Base-by-base conservation (phyloP, 92 coral and sea anemone species). In the Metridium senile region DNA sequence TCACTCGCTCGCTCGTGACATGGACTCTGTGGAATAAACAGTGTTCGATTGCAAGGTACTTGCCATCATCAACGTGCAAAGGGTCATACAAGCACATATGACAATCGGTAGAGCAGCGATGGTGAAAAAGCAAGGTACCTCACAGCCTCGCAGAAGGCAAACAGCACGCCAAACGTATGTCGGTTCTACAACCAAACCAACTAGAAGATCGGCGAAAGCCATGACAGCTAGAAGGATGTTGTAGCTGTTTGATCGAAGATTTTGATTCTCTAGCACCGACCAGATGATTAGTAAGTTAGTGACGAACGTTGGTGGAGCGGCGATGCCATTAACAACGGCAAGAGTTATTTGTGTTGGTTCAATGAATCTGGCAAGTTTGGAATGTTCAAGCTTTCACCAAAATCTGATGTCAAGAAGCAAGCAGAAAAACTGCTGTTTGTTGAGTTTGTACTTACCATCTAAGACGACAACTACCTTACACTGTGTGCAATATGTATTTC, bases 161-260 rank as follows among this genome's bases (percentile, higher is more conserved):
- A 0, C 73, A 68, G 19, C 23, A 8, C n/a, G 45, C 19, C 30
- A 68, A 18, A 45, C 30, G 34, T 19, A 68, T 17, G 45, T 21
- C 19, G 73, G 73, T 68, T 68, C 54, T 1, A 68, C 73, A 9
- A 68, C 1, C 17, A 68, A 35, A 33, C 58, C 73, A 13, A 51
- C 52, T 1, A 35, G 0, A 26, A 68, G 28, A 51, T 68, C 73
- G 9, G 31, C 34, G 30, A 68, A n/a, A 9, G 73, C 47, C 22
- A 68, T 25, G 25, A 21, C 16, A 51, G 31, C 54, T 2, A 68
- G 32, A 16, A 68, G 27, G 73, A 68, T 33, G 58, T 68, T 68
- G 45, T 68, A 68, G 73, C 26, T 68, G 18, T 26, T 25, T 32
- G 73, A 68, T n/a, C 73, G 73, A 35, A 33, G 73, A 43, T 53